Evolutionary conservation across 2,113 vertebrate species (phyloP).

Genomic region (Cyanistes caeruleus): DNA sequence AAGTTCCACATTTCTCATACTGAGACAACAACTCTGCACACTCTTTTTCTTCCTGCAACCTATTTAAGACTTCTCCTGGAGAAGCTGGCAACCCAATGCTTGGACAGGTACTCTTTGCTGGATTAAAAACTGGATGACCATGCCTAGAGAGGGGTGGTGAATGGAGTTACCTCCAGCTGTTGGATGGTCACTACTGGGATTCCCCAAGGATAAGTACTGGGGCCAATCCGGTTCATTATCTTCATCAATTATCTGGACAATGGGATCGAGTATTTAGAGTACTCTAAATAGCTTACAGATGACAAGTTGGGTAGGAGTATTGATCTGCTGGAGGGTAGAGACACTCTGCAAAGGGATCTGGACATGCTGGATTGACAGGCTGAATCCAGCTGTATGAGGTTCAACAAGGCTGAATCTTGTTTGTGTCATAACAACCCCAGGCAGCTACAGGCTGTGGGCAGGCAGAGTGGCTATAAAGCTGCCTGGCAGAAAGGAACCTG

Average conservation of each 20-base stretch:
- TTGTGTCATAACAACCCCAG: neutral
- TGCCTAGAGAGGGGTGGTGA: neutral
- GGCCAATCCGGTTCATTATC: neutral
- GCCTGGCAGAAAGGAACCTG: neutral
- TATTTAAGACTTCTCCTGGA: neutral
- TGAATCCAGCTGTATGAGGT: neutral
- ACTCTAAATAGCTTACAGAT: neutral
- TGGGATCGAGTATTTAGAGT: rapidly evolving
- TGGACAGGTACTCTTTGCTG: neutral
- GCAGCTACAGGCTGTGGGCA: neutral
- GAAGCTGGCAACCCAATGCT: neutral
- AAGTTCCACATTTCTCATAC: neutral
- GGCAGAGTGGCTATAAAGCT: neutral
- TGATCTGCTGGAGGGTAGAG: neutral
- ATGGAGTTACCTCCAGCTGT: neutral
- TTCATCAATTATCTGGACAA: neutral
- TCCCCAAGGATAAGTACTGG: neutral
- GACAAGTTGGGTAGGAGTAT: neutral
- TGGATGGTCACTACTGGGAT: neutral
- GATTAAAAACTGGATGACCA: neutral
- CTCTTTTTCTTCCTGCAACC: neutral
- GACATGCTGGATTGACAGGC: neutral
- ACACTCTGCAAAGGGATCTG: neutral
- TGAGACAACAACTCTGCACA: neutral
- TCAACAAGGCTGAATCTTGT: neutral